Percentiles rank a stretch among this genome's conserved stretches.
Evolutionary conservation across 2,797 vertebrate species (phyloP).

Genomic region (Iguana delicatissima): DNA sequence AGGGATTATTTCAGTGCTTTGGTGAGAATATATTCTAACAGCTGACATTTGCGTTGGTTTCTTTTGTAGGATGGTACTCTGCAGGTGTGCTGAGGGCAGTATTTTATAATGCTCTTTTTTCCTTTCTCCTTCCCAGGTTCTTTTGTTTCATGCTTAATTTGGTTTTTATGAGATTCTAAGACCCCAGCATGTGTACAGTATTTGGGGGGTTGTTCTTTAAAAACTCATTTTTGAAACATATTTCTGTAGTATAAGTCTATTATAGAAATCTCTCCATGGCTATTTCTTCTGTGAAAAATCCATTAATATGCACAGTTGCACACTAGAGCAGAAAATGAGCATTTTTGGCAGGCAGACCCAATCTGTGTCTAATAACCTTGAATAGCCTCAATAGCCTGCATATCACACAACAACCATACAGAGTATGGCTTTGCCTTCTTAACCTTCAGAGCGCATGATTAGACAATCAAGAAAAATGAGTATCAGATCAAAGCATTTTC

Average conservation of each 20-base stretch:
- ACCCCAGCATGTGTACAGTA: neutral
- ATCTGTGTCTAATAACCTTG: constrained; percentile 35
- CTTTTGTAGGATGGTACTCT: neutral
- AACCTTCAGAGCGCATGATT: constrained; percentile 40
- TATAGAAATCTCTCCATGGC: constrained; percentile 19
- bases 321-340: constrained; percentile 22
- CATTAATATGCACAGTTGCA: neutral
- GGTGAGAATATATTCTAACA: neutral
- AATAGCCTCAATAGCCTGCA: constrained; percentile 30
- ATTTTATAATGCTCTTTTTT: neutral
- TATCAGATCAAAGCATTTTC: constrained; percentile 46
- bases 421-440: constrained; percentile 51
- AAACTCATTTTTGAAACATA: constrained; percentile 23
- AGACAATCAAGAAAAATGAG: constrained; percentile 34
- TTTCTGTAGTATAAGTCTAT: constrained; percentile 11
- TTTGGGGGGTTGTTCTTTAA: constrained; percentile 4
- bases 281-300: constrained; percentile 12
- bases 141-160: constrained; percentile 26
- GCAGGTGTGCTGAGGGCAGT: neutral
- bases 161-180: constrained; percentile 7
- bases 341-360: constrained; percentile 23
- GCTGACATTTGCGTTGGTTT: neutral
- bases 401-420: constrained; percentile 37
- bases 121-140: neutral
- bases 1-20: neutral